Conservation (phyloP, 2,113 vertebrate species). For the Pluvialis apricaria region DNA sequence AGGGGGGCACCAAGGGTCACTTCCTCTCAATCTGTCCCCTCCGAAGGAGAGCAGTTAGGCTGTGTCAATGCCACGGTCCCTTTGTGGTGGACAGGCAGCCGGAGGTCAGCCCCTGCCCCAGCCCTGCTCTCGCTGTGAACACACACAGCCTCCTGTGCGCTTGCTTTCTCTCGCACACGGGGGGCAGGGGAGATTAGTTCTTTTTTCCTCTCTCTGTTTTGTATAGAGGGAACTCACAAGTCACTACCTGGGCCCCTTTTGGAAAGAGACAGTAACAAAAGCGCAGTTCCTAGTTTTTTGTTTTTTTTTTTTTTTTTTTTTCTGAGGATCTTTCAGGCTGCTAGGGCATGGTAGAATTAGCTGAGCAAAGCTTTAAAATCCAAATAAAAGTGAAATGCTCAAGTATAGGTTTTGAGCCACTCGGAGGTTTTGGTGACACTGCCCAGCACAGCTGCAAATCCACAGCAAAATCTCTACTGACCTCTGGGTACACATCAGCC, state of each 20-base stretch:
- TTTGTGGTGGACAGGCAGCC: conserved; percentile 1
- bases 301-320: neutral
- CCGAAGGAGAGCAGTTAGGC: neutral
- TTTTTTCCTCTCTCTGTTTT: neutral
- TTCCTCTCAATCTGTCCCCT: conserved; percentile 50
- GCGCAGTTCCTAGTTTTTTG: neutral
- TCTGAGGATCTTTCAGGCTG: neutral
- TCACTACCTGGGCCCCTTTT: neutral
- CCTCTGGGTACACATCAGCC: neutral
- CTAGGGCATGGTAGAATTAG: neutral
- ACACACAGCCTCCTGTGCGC: neutral
- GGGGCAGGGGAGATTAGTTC: neutral
- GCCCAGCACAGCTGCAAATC: neutral
- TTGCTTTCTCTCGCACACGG: neutral
- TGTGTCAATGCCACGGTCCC: conserved; percentile 56
- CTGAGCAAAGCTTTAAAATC: neutral
- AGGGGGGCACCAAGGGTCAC: conserved; percentile 33
- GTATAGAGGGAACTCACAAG: conserved; percentile 29
- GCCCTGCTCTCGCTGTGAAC: neutral
- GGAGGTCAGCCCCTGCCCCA: conserved; percentile 16
- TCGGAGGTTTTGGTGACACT: neutral
- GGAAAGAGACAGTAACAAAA: neutral
- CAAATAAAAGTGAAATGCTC: neutral
- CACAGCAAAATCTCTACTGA: neutral
- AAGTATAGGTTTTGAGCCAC: neutral